These are phyloP conservation scores for Centropus bengalensis DNA, from an alignment of 2,113 vertebrate genomes.

Conservation along the genomic window DNA sequence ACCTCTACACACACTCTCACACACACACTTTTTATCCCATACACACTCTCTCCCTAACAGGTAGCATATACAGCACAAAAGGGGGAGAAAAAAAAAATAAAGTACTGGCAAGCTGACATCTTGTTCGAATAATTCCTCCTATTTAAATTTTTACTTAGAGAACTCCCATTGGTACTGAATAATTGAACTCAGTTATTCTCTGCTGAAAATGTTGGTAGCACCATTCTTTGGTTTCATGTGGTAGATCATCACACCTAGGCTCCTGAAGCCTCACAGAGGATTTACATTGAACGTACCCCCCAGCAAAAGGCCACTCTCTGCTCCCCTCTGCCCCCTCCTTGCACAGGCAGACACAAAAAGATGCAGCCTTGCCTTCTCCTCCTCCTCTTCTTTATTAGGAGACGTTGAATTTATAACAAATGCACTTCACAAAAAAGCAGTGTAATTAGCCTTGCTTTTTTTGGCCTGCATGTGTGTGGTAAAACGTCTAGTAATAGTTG, in stretches of 20 bases:
- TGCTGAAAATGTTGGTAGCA: background rate
- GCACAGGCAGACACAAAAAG: background rate
- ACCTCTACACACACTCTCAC: background rate
- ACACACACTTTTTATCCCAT: background rate
- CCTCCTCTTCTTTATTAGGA: conserved; percentile 25
- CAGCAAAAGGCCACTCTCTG: background rate
- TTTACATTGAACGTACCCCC: background rate
- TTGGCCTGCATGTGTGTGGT: conserved; percentile 74
- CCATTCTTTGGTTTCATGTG: background rate
- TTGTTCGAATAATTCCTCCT: background rate
- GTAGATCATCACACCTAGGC: background rate
- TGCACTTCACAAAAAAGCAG: conserved; percentile 17
- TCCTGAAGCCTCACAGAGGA: background rate
- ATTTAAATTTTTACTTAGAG: conserved; percentile 11
- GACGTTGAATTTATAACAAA: background rate
- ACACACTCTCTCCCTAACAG: conserved; percentile 9
- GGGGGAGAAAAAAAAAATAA: background rate
- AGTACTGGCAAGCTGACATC: background rate
- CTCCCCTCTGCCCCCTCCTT: background rate
- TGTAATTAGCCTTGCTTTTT: conserved; percentile 50
- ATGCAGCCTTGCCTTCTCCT: background rate
- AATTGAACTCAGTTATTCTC: conserved; percentile 13
- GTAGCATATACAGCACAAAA: conserved; percentile 24
- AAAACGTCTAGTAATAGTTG: conserved; percentile 74
- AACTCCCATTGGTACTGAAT: conserved; percentile 28